These are phyloP conservation scores for Lagopus leucura DNA, from an alignment of 2,113 vertebrate species.

Conservation along the genomic window DNA sequence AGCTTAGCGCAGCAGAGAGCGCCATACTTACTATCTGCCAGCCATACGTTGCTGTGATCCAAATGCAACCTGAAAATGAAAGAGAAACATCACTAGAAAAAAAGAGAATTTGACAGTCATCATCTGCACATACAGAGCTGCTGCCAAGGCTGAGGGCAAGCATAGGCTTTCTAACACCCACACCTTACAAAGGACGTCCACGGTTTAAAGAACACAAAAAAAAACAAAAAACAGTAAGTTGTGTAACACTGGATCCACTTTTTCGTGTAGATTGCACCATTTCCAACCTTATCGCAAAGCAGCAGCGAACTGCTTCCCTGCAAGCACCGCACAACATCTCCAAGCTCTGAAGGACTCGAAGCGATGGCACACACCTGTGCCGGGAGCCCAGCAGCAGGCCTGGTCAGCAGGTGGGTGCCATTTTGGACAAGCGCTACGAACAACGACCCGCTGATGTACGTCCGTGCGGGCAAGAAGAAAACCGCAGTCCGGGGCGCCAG, in stretches of 20 bases:
- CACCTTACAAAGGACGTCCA: not conserved
- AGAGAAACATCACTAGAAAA: not conserved
- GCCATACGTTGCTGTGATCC: not conserved
- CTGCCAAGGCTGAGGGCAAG: not conserved
- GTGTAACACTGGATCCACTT: not conserved
- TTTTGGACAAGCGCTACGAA: not conserved
- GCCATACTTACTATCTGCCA: not conserved
- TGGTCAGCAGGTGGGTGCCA: not conserved
- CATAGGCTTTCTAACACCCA: not conserved
- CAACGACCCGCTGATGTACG: not conserved
- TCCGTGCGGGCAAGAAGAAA: too few species aligned
- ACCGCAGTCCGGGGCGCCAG: too few species aligned
- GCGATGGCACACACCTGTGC: too few species aligned
- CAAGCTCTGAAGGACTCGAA: not conserved
- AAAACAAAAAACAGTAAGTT: not conserved
- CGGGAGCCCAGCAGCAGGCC: too few species aligned
- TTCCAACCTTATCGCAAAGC: not conserved
- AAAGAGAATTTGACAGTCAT: not conserved
- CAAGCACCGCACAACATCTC: too few species aligned
- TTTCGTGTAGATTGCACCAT: not conserved
- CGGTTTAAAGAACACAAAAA: not conserved
- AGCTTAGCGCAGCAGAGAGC: not conserved
- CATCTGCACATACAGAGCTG: not conserved
- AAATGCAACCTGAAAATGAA: not conserved
- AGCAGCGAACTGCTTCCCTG: not conserved